These are phyloP conservation scores for Psilopsiagon aymara DNA, from an alignment of 2,113 vertebrate genomes.

Conservation along the genomic window DNA sequence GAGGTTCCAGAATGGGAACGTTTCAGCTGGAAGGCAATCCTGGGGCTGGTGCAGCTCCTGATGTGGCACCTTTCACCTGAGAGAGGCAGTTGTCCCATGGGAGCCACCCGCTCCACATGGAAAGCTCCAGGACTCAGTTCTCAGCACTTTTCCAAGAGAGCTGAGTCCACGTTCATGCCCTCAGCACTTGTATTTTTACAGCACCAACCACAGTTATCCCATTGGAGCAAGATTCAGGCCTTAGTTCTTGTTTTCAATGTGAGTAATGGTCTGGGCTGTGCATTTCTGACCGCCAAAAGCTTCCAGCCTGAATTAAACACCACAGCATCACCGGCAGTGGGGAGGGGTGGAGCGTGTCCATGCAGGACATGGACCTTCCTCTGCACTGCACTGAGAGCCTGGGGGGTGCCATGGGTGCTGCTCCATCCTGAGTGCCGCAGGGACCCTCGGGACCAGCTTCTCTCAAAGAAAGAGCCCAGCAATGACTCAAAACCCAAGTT, in stretches of 20 bases:
- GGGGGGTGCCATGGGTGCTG: accelerated
- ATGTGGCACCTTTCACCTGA: neutral
- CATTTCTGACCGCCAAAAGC: neutral
- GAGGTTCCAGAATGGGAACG: too few species aligned
- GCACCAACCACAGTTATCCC: neutral
- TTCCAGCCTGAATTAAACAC: neutral
- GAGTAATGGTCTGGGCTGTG: neutral
- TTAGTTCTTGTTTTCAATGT: neutral
- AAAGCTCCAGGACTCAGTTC: neutral
- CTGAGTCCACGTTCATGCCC: neutral
- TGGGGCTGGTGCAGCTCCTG: neutral
- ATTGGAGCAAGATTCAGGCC: neutral
- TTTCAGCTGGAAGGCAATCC: neutral
- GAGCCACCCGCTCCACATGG: neutral
- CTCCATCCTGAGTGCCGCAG: accelerated
- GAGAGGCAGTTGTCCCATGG: neutral
- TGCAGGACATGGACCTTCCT: neutral
- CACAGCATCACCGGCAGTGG: accelerated
- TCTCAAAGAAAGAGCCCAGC: neutral
- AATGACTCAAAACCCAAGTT: neutral
- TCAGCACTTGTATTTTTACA: neutral
- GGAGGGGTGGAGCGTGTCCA: accelerated
- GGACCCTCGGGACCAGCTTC: neutral
- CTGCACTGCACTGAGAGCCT: accelerated
- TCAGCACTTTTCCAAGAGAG: neutral